A percentile compares a stretch with the other conserved stretches of the same genome.
Conservation (phyloP, 2,113 vertebrate species). For the Myotis lucifugus region DNA sequence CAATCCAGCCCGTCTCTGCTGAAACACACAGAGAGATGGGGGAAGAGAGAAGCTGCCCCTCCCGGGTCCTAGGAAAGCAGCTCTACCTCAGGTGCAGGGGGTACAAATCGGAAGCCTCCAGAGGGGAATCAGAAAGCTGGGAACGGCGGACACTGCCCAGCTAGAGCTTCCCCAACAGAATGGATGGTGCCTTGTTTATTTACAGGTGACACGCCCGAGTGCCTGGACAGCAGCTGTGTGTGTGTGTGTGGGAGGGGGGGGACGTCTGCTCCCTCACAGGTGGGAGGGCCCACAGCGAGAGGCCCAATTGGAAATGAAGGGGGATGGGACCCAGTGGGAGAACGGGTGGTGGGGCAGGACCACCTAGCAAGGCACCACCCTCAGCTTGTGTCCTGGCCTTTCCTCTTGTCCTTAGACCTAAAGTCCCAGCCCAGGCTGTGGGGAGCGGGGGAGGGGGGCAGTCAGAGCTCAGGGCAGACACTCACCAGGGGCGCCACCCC, state of each 20-base stretch:
- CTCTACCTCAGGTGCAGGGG: background rate
- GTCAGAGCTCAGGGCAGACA: background rate
- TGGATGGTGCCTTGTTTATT: background rate
- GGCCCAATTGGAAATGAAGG: background rate
- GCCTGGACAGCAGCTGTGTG: background rate
- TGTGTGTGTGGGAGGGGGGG: no score
- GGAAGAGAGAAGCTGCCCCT: no score
- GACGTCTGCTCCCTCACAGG: background rate
- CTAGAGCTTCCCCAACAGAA: background rate
- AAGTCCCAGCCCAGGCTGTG: background rate
- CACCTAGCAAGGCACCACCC: background rate
- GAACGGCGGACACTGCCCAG: background rate
- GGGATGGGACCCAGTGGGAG: background rate
- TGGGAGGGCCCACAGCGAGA: background rate
- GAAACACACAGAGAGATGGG: background rate
- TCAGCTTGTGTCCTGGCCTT: background rate
- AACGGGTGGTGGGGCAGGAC: background rate
- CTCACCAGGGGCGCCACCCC: conserved; percentile 83
- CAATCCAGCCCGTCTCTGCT: background rate
- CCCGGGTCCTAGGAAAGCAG: background rate
- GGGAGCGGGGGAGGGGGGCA: background rate
- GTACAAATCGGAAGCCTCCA: background rate
- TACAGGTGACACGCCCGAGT: background rate
- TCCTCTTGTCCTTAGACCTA: background rate
- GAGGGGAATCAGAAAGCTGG: background rate